These are phyloP conservation scores for Diabrotica balteata DNA, from an alignment of 2,888 invertebrate species.

Conservation along the genomic window DNA sequence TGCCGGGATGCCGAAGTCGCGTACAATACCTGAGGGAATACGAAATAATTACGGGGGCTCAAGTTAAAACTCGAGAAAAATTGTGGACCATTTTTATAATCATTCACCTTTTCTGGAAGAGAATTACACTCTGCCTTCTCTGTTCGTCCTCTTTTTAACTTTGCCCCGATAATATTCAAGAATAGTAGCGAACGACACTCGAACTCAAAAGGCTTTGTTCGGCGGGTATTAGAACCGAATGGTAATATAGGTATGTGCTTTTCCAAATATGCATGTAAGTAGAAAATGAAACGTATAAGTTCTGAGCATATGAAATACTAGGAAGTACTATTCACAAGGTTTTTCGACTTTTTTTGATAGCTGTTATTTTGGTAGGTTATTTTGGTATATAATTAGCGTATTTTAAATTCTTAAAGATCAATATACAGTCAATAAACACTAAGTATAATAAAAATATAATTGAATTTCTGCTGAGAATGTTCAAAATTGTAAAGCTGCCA, in stretches of 20 bases:
- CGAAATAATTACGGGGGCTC: slow-evolving; percentile 59
- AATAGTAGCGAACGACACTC: slow-evolving; percentile 26
- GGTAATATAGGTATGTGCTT: background rate
- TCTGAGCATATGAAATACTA: no score
- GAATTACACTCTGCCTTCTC: slow-evolving; percentile 33
- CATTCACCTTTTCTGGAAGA: slow-evolving; percentile 56
- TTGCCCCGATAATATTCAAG: slow-evolving; percentile 16
- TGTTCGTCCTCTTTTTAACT: slow-evolving; percentile 21
- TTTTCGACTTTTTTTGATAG: no score
- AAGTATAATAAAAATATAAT: no score
- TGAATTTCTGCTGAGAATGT: no score
- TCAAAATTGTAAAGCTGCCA: no score
- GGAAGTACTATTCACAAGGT: no score
- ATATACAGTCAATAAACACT: no score
- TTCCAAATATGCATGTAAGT: no score
- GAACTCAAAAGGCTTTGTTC: background rate
- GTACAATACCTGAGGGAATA: slow-evolving; percentile 51
- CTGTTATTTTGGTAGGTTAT: no score
- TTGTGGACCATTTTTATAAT: slow-evolving; percentile 60
- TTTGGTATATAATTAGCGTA: no score
- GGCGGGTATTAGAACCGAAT: background rate
- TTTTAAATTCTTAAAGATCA: no score
- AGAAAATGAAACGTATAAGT: no score
- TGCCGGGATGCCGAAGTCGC: slow-evolving; percentile 46
- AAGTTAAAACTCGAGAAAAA: slow-evolving; percentile 60